Evolutionary conservation across 2,888 invertebrate species (phyloP), one percentile per base, ranked within the genome.

Genomic region (Tachina fera): DNA sequence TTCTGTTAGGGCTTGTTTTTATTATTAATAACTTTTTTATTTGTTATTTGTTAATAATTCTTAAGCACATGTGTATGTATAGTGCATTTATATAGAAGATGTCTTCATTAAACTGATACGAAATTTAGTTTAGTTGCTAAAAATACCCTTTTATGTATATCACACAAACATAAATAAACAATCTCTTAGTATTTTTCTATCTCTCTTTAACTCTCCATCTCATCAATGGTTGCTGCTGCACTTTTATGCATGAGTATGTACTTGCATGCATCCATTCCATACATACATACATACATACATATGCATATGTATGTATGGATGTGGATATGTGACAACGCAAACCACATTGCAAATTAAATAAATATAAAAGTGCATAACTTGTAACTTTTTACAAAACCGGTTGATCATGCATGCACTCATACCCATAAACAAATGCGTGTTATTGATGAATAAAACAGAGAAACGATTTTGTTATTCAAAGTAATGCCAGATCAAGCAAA

Each of bases 51-150:
- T 61, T 72, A 68, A 31, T 31, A 31, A 68, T 51, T 49, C 10
- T 68, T 47, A 49, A 49, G 47, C 45, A 47, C 56, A 19, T 61
- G 22, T 41, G n/a, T 31, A 9, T 56, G 56, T 16, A 19, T 53
- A 39, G 56, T 41, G 49, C 45, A 72, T 47, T 47, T 67, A 58
- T 49, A 58, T 19, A 41, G 31, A 67, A 39, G 41, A 41, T 41
- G 58, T 58, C 47, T 56, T 10, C 43, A 65, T 65, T 39, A 67
- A 58, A 72, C 72, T 80, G 22, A 72, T 58, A 51, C 22, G 39
- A 71, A 71, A 53, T 49, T 45, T 22, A 72, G 19, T 72, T 10
- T 53, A 9, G n/a, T 63, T 47, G 16, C 19, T 22, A 65, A 63
- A 53, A 53, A 63, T 49, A 65, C 22, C 58, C 60, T 47, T 56